These are phyloP conservation scores for Sebastes iracundus DNA, from an alignment of 2,797 vertebrate species.

Conservation along the genomic window DNA sequence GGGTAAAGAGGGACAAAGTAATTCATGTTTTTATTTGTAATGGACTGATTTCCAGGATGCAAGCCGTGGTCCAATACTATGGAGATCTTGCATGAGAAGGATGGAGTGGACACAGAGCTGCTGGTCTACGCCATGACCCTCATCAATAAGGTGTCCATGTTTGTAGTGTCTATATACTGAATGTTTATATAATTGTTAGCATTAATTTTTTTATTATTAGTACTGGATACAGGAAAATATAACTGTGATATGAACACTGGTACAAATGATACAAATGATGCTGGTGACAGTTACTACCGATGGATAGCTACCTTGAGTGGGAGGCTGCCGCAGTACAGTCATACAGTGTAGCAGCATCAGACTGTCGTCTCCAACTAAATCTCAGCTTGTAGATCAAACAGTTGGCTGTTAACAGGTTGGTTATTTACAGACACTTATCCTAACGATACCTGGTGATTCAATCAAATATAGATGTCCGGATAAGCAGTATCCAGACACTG, in stretches of 20 bases:
- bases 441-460: background rate
- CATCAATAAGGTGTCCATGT: slow-evolving; percentile 90
- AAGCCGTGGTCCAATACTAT: slow-evolving; percentile 91
- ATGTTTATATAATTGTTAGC: background rate
- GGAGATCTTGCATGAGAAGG: slow-evolving; percentile 96
- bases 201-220: background rate
- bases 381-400: background rate
- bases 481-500: background rate
- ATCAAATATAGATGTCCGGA: background rate
- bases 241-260: background rate
- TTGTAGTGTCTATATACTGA: background rate
- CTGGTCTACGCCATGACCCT: slow-evolving; percentile 95
- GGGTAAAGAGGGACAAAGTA: background rate
- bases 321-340: no score
- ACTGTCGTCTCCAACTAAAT: background rate
- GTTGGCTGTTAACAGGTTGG: background rate
- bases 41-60: slow-evolving; percentile 78
- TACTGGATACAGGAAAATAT: background rate
- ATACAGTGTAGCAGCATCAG: background rate
- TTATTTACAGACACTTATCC: background rate
- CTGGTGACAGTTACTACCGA: no score
- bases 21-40: background rate
- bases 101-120: slow-evolving; percentile 94
- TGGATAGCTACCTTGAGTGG: no score
- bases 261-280: background rate